Base-by-base conservation (phyloP, 1,140 invertebrate species). In the Musca vetustissima region DNA sequence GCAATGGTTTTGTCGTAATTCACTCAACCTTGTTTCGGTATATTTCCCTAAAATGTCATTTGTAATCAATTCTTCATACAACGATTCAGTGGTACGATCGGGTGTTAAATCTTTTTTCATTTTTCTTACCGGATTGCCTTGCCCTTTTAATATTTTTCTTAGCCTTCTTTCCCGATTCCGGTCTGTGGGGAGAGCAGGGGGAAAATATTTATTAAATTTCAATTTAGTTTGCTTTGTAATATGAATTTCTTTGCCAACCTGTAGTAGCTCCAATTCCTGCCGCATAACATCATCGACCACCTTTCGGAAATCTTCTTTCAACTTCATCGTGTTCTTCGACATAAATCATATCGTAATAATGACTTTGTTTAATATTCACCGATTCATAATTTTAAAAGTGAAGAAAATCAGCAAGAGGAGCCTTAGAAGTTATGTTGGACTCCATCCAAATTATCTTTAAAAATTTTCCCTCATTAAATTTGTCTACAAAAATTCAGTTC, bases 21-120 rank as follows among this genome's bases (percentile, higher is more conserved):
- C 88, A 8, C 86, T 84, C 4, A 98, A 85, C 65, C 84, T 85
- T 0, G 91, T 84, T 73, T 91, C 86, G 0, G 91, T 91, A 79
- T 91, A 91, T 50, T 91, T 89, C 72, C 89, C 89, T 68, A 98
- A 95, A 7, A 98, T 95, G 4, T 93, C 94, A 82, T 97, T 92
- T 0, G 88, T 87, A 0, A 98, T 88, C 17, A 98, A 82, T 83
- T 98, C 96, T 82, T 98, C 95, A 81, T 95, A 96, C 1, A 97
- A 83, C 0, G 93, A 96, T 80, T 96, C 93, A 1, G 90, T 90
- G 0, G 92, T 94, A 75, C 94, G 86, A 77, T 98, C 95, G 0
- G 95, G 93, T 17, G 96, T 98, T 48, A 98, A 84, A 85, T 98
- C 96, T 83, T 98, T 93, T 96, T 82, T 95, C 96, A 73, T 88